Base-by-base conservation (phyloP, 1,140 invertebrate genomes). In the Solenopsis fugax region DNA sequence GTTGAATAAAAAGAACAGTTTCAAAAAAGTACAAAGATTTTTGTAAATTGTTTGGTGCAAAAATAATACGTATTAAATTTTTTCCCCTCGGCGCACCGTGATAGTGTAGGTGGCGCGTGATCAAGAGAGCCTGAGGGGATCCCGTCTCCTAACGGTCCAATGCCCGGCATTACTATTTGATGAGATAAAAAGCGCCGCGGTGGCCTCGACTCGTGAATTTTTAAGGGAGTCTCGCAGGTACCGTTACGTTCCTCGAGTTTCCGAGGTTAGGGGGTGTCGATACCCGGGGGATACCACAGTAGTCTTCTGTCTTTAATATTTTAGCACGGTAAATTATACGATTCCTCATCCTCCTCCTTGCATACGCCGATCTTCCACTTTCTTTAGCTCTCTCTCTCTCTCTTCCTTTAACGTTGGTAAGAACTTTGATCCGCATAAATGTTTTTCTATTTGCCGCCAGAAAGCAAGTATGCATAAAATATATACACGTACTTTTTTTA, bases 261-360 rank as follows among this genome's bases (percentile, higher is more conserved):
- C 85, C 91, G 87, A 73, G 92, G 91, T 93, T 92, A 92, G 91
- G 89, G 93, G 92, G 94, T 94, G 94, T 95, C 92, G 90, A 93
- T 90, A 91, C 93, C 89, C 93, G 52, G 85, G 93, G 93, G 93
- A 93, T 65, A 84, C 69, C 85, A 60, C 72, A 77, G 65, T 69
- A 90, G 89, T 92, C 94, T 94, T 93, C 91, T 91, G 29, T 56
- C 88, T 90, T 94, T 84, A 94, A 95, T 95, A 94, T 94, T 95
- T 95, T 91, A 95, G 86, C 86, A 90, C 87, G 87, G 93, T 94
- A 94, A 94, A 94, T 94, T 94, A 93, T 93, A 92, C 87, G 92
- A 92, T 91, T 84, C 21, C 65, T 48, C 41, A 69, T 48, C 41
- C 72, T 7, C 37, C n/a, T 75, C 86, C 48, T 76, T 87, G 88